A percentile compares a stretch with the other conserved stretches of the same genome.
phyloP scores from a whole-genome alignment of 2,113 vertebrate species.

The Xenopus laevis region DNA sequence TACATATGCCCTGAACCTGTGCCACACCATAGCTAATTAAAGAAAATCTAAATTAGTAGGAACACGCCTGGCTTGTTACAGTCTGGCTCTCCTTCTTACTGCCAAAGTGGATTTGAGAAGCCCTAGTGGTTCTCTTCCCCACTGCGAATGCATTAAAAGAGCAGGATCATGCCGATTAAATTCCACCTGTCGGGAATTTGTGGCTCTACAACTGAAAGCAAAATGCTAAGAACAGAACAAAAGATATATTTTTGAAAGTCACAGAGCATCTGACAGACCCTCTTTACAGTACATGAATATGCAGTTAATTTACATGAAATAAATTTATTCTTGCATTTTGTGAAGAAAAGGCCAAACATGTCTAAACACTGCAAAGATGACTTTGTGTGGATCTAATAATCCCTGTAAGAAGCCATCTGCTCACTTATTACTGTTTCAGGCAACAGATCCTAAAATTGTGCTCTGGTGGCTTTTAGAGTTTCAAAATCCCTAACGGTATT shows the following conservation, averaged over 20 bases:
- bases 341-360: not conserved
- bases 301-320: conserved; percentile 10
- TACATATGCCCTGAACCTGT: too few relatives aligned
- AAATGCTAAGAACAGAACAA: conserved; percentile 34
- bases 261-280: not conserved
- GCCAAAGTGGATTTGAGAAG: conserved; percentile 43
- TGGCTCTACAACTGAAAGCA: conserved; percentile 11
- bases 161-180: conserved; percentile 36
- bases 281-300: conserved; percentile 19
- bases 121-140: conserved; percentile 37
- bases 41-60: conserved; percentile 14
- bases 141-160: conserved; percentile 39
- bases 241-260: conserved; percentile 14
- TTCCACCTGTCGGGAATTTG: conserved; percentile 35
- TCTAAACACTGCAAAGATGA: not conserved
- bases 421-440: too few relatives aligned
- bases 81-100: conserved; percentile 27
- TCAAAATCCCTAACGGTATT: too few relatives aligned
- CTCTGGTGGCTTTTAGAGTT: too few relatives aligned
- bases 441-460: too few relatives aligned
- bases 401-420: too few relatives aligned
- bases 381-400: too few relatives aligned
- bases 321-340: not conserved
- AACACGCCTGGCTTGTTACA: conserved; percentile 23
- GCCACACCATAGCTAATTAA: too few relatives aligned